These are phyloP conservation scores for Dynastes hyllus DNA, from an alignment of 2,888 invertebrate species.

Conservation along the genomic window DNA sequence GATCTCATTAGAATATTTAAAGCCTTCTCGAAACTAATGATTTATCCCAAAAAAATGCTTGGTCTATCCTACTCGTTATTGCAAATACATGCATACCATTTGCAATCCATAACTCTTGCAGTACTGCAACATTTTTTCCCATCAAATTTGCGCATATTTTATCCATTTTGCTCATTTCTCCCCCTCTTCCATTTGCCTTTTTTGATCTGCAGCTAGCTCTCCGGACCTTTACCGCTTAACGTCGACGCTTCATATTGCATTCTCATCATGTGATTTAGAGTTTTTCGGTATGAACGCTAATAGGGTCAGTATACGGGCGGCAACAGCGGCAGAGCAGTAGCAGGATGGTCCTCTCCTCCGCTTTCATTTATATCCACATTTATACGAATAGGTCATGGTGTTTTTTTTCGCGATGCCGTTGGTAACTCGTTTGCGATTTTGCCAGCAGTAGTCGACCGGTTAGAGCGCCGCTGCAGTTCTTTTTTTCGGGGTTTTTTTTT, in stretches of 20 bases:
- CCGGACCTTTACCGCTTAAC: slow-evolving; percentile 5
- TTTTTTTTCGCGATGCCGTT: slow-evolving; percentile 33
- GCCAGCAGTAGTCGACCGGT: not conserved
- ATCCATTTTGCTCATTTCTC: not conserved
- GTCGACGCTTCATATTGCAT: slow-evolving; percentile 55
- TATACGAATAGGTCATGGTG: slow-evolving; percentile 10
- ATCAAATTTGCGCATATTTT: slow-evolving; percentile 57
- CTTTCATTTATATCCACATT: slow-evolving; percentile 1
- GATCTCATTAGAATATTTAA: too few species aligned
- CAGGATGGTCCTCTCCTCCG: not conserved
- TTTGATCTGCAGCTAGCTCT: slow-evolving; percentile 1
- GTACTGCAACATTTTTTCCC: not conserved
- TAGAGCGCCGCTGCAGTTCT: not conserved
- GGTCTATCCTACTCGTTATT: too few species aligned
- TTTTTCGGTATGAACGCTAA: slow-evolving; percentile 33
- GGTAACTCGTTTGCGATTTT: slow-evolving; percentile 30
- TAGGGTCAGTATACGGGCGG: not conserved
- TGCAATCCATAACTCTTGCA: not conserved
- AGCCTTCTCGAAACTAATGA: too few species aligned
- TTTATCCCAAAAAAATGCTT: too few species aligned
- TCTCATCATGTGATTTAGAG: slow-evolving; percentile 58
- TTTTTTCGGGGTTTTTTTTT: not conserved
- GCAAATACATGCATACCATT: too few species aligned
- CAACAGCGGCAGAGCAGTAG: too few species aligned
- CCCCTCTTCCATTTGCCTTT: not conserved